Evolutionary conservation across 1,140 invertebrate species (phyloP).

Genomic region (Conus ventricosus): DNA sequence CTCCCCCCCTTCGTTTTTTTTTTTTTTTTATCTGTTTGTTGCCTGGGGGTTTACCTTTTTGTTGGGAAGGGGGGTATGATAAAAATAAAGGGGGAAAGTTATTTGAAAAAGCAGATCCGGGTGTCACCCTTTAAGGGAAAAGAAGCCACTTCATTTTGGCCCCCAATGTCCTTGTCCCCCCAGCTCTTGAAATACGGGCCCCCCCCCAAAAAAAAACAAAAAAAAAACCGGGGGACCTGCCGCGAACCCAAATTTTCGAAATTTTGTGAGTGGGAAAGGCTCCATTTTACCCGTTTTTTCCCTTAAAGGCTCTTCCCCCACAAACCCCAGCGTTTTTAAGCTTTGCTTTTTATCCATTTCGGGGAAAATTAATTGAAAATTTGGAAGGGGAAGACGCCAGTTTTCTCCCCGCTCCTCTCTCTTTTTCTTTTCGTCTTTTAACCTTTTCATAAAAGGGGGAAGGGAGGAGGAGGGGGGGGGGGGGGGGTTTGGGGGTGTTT

Average conservation of each 20-base stretch:
- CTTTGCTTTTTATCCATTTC: constrained; percentile 1
- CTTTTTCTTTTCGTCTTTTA: background rate
- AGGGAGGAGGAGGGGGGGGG: too few relatives aligned
- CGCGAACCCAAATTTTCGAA: too few relatives aligned
- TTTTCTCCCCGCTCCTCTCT: background rate
- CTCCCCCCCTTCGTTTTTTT: background rate
- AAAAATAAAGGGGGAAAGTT: too few relatives aligned
- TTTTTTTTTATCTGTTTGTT: background rate
- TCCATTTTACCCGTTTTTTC: background rate
- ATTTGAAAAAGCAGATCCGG: too few relatives aligned
- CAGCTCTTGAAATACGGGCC: too few relatives aligned
- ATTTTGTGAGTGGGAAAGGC: background rate
- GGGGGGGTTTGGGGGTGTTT: background rate
- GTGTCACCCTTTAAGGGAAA: too few relatives aligned
- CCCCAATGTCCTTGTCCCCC: too few relatives aligned
- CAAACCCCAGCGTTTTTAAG: constrained; percentile 4
- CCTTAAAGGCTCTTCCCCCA: background rate
- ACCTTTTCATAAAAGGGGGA: constrained; percentile 25
- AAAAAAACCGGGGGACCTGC: too few relatives aligned
- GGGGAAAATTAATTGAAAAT: constrained; percentile 23
- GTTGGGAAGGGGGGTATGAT: too few relatives aligned
- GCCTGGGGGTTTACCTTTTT: too few relatives aligned
- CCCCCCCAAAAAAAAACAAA: too few relatives aligned
- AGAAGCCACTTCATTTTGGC: too few relatives aligned
- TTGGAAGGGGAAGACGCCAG: background rate